phyloP scores from a whole-genome alignment of 2,888 invertebrate genomes.

The Drosophila borealis region DNA sequence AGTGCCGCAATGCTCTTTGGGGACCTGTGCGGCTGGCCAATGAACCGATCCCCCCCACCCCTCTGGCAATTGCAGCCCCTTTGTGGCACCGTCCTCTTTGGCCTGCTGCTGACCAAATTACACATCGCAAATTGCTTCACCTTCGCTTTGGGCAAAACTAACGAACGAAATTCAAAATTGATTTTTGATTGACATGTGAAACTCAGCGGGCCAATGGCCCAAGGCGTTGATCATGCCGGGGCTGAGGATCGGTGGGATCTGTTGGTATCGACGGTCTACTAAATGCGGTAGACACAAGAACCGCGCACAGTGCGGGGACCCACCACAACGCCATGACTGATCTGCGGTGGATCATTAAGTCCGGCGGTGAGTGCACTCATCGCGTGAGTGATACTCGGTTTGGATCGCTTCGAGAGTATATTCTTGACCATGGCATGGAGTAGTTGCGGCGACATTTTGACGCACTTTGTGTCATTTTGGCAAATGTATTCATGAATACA shows the following conservation, averaged over 20 bases:
- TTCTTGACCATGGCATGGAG: too few species aligned
- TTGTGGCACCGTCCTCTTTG: background rate
- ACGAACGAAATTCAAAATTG: constrained; percentile 67
- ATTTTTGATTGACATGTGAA: constrained; percentile 81
- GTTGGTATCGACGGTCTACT: background rate
- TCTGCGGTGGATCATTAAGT: constrained; percentile 19
- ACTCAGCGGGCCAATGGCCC: constrained; percentile 69
- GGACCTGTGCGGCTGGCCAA: constrained; percentile 50
- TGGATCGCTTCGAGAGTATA: background rate
- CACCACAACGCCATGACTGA: constrained; percentile 13
- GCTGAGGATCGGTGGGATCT: constrained; percentile 11
- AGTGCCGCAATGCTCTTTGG: constrained; percentile 53
- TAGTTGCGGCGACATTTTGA: too few species aligned
- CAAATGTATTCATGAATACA: background rate
- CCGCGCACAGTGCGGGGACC: constrained; percentile 10
- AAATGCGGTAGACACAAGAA: constrained; percentile 9
- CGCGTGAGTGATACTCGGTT: constrained; percentile 40
- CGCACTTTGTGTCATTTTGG: too few species aligned
- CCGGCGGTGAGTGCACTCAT: constrained; percentile 44
- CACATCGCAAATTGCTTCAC: constrained; percentile 61
- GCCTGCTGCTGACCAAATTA: constrained; percentile 49
- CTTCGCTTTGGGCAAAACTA: constrained; percentile 59
- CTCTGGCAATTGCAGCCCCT: too few species aligned
- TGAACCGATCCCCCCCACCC: constrained; percentile 21
- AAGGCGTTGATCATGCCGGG: constrained; percentile 24